Percentiles rank a stretch among this genome's conserved stretches.
Evolutionary conservation across 1,140 invertebrate genomes (phyloP).

Genomic region (Halictus rubicundus): DNA sequence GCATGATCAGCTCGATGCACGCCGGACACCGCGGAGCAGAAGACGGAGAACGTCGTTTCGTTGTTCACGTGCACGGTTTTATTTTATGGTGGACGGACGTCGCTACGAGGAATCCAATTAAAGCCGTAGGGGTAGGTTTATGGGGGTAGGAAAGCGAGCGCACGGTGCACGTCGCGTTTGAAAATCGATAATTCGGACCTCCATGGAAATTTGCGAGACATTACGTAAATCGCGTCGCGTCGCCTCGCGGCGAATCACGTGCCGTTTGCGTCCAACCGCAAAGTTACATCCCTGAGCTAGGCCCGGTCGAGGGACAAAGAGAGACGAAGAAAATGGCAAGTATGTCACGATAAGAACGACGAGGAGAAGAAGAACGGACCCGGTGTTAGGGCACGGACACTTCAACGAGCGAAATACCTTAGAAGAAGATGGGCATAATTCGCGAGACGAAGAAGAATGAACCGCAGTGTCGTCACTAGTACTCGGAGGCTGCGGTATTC

Average conservation of each 20-base stretch:
- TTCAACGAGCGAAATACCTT: slow-evolving; percentile 33
- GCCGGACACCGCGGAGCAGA: background rate
- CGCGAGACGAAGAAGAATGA: slow-evolving; percentile 36
- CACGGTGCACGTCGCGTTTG: background rate
- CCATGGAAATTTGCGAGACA: slow-evolving; percentile 18
- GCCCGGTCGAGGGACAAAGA: background rate
- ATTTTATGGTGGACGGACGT: too few species aligned
- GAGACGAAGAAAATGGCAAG: slow-evolving; percentile 17
- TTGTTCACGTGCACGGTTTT: too few species aligned
- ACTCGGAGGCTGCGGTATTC: background rate
- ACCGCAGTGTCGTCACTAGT: slow-evolving; percentile 36
- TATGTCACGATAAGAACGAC: slow-evolving; percentile 25
- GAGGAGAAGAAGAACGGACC: slow-evolving; percentile 32
- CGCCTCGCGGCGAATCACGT: slow-evolving; percentile 30
- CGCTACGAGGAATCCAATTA: background rate
- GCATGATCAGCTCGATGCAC: background rate
- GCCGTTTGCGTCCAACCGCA: slow-evolving; percentile 16
- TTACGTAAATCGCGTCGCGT: slow-evolving; percentile 11
- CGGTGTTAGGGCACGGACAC: slow-evolving; percentile 25
- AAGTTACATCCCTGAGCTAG: slow-evolving; percentile 30
- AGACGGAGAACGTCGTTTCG: too few species aligned
- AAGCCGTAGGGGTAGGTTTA: background rate
- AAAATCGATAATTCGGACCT: slow-evolving; percentile 53
- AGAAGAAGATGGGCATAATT: slow-evolving; percentile 46
- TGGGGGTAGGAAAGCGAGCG: background rate